Evolutionary conservation across 2,797 vertebrate genomes (phyloP).

Genomic region (Hemibagrus guttatus): DNA sequence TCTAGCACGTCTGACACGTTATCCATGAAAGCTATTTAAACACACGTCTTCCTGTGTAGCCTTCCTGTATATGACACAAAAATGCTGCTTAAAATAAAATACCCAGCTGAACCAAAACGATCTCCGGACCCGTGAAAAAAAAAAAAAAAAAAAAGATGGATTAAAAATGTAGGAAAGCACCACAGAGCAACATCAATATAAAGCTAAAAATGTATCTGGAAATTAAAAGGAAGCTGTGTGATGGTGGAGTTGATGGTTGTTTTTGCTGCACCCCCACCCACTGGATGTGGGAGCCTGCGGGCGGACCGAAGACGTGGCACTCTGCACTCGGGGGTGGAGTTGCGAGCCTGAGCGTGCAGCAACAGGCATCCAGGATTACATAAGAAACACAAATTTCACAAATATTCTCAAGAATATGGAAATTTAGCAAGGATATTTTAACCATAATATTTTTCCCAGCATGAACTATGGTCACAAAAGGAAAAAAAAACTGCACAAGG

Average conservation of each 20-base stretch:
- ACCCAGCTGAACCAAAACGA: background rate
- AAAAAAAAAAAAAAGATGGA: background rate
- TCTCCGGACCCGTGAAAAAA: background rate
- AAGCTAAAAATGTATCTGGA: background rate
- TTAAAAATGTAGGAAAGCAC: background rate
- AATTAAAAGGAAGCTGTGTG: background rate
- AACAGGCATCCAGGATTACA: constrained; percentile 28
- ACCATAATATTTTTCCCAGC: background rate
- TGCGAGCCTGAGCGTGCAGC: constrained; percentile 26
- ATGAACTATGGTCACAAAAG: background rate
- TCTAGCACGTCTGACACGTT: background rate
- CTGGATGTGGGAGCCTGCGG: constrained; percentile 27
- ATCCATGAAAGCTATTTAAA: background rate
- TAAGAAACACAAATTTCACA: constrained; percentile 1
- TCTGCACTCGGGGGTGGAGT: constrained; percentile 22
- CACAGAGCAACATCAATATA: background rate
- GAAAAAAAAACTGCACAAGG: background rate
- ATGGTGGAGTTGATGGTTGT: background rate
- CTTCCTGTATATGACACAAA: background rate
- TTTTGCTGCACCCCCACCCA: constrained; percentile 31
- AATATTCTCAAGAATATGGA: background rate
- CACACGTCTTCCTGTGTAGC: background rate
- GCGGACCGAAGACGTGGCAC: constrained; percentile 47
- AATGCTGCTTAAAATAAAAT: background rate
- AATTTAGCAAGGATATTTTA: background rate